Percentiles rank a stretch among this genome's conserved stretches.
Conservation (phyloP, 2,888 invertebrate species). For the Sphaerophoria taeniata region DNA sequence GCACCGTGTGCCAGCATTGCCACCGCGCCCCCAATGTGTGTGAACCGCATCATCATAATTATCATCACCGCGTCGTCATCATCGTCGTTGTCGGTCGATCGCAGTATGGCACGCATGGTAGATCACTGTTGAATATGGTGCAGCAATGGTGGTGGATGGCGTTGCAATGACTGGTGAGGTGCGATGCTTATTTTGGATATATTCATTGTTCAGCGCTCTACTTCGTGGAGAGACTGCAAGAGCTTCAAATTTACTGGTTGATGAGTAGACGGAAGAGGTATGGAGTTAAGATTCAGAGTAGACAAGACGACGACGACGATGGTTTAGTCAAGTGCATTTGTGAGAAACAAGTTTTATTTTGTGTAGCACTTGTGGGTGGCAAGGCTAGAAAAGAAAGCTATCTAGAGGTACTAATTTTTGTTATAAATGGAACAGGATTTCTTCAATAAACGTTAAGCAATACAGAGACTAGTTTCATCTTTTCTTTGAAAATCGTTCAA, state of each 20-base stretch:
- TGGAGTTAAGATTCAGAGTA: conserved; percentile 21
- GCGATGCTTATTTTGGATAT: conserved; percentile 49
- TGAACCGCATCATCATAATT: conserved; percentile 47
- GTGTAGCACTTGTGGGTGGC: neutral
- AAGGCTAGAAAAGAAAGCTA: neutral
- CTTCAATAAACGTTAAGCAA: too few species aligned
- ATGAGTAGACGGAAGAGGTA: neutral
- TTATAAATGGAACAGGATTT: too few species aligned
- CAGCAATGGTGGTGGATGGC: neutral
- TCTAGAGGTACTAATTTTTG: too few species aligned
- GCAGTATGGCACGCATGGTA: neutral
- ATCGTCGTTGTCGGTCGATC: conserved; percentile 28
- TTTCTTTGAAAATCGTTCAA: too few species aligned
- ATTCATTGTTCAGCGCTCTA: conserved; percentile 41
- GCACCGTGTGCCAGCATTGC: conserved; percentile 35
- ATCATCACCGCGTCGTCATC: conserved; percentile 18
- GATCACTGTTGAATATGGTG: too few species aligned
- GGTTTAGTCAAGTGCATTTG: conserved; percentile 13
- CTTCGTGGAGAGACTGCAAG: conserved; percentile 21
- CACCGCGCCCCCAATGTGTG: conserved; percentile 39
- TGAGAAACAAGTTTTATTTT: neutral
- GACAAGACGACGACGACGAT: conserved; percentile 47
- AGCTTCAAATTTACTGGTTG: neutral
- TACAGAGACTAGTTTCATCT: too few species aligned
- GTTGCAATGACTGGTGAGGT: neutral